Percentiles rank a stretch among this genome's conserved stretches.
Evolutionary conservation across 2,888 invertebrate genomes (phyloP).

Genomic region (Helicoverpa assulta): DNA sequence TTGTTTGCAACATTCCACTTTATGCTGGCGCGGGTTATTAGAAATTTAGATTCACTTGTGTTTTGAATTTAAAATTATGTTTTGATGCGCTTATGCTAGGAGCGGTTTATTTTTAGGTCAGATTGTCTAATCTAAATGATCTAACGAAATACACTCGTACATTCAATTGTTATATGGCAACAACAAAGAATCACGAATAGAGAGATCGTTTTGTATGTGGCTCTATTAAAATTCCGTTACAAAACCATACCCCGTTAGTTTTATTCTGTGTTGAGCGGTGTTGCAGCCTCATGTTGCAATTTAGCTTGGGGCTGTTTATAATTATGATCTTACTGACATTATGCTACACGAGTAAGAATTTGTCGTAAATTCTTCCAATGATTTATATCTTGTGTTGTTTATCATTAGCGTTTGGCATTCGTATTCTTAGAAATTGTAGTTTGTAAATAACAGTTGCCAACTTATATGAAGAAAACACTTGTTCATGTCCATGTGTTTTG

Average conservation of each 20-base stretch:
- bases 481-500: constrained; percentile 1
- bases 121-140: constrained; percentile 38
- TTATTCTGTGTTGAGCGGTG: constrained; percentile 55
- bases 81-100: constrained; percentile 24
- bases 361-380: constrained; percentile 13
- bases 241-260: constrained; percentile 60
- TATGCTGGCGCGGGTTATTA: constrained; percentile 9
- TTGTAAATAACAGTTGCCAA: constrained; percentile 39
- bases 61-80: constrained; percentile 43
- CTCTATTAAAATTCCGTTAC: constrained; percentile 60
- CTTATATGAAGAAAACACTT: constrained; percentile 20
- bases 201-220: constrained; percentile 54
- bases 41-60: constrained; percentile 31
- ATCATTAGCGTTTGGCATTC: constrained; percentile 35
- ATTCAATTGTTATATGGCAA: constrained; percentile 48
- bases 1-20: constrained; percentile 15
- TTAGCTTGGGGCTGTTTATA: constrained; percentile 40
- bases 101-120: constrained; percentile 39
- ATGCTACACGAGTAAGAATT: constrained; percentile 4
- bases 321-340: constrained; percentile 36
- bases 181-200: constrained; percentile 53
- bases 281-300: constrained; percentile 62
- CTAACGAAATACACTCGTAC: constrained; percentile 36
- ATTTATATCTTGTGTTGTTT: constrained; percentile 34
- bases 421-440: constrained; percentile 11